Conservation (phyloP, 2,888 invertebrate genomes). For the Diabrotica balteata region DNA sequence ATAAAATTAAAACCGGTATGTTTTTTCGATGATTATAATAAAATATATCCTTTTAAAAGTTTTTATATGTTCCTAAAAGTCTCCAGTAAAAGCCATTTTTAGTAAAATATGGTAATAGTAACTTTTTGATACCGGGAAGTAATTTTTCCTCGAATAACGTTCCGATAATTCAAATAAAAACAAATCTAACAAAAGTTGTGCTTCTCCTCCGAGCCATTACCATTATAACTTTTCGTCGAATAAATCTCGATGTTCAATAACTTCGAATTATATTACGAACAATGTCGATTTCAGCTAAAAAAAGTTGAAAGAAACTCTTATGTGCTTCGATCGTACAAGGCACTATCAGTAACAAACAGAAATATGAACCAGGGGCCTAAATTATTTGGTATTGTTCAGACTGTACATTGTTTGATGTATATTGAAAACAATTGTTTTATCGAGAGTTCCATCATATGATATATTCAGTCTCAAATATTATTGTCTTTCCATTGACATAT, state of each 20-base stretch:
- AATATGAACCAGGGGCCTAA: background rate
- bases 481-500: no score
- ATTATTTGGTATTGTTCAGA: background rate
- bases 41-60: no score
- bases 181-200: constrained; percentile 6
- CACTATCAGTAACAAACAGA: constrained; percentile 14
- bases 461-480: no score
- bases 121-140: background rate
- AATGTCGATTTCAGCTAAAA: constrained; percentile 18
- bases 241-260: constrained; percentile 20
- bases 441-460: no score
- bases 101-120: background rate
- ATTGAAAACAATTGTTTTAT: no score
- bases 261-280: constrained; percentile 18
- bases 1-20: no score
- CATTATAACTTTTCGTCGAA: constrained; percentile 11
- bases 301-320: constrained; percentile 13
- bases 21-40: no score
- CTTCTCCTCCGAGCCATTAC: constrained; percentile 6
- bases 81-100: no score
- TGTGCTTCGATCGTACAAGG: background rate
- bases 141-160: background rate
- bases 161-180: constrained; percentile 10
- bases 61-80: no score
- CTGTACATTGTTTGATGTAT: no score